Evolutionary conservation across 2,888 invertebrate genomes (phyloP).

Genomic region (Pachydiplax longipennis): DNA sequence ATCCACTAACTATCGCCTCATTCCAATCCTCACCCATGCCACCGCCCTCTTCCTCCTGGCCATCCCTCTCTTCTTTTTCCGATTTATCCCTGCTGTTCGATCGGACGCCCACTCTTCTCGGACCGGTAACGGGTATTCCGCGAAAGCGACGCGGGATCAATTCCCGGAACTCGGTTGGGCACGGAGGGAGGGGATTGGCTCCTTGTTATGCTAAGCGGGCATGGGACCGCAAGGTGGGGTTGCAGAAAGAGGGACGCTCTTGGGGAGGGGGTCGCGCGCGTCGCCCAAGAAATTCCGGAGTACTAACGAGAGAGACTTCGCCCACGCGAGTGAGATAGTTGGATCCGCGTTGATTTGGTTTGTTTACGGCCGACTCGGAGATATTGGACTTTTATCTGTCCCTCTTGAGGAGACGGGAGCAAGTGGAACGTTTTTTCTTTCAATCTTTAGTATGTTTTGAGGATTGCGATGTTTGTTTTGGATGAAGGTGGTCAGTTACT

Average conservation of each 20-base stretch:
- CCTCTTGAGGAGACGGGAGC: neutral
- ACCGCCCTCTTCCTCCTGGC: neutral
- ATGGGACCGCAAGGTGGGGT: neutral
- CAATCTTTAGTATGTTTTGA: too few relatives aligned
- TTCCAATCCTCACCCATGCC: neutral
- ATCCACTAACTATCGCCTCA: neutral
- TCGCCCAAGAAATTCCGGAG: neutral
- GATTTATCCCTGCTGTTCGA: neutral
- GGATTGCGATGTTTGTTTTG: too few relatives aligned
- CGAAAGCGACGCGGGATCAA: slow-evolving; percentile 9
- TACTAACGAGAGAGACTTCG: slow-evolving; percentile 1
- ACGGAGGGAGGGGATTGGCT: neutral
- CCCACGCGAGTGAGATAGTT: neutral
- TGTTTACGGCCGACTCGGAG: neutral
- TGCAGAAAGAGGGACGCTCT: neutral
- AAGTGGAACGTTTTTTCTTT: too few relatives aligned
- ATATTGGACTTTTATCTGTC: neutral
- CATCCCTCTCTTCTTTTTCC: neutral
- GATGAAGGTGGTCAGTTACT: too few relatives aligned
- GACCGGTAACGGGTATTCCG: neutral
- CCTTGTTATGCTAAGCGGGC: slow-evolving; percentile 12
- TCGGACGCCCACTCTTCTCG: neutral
- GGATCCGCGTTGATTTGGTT: neutral
- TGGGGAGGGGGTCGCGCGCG: neutral
- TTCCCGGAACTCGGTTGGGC: slow-evolving; percentile 9